Percentiles rank a stretch among this genome's conserved stretches.
phyloP scores from a whole-genome alignment of 2,113 vertebrate genomes.

The Isurus oxyrinchus region DNA sequence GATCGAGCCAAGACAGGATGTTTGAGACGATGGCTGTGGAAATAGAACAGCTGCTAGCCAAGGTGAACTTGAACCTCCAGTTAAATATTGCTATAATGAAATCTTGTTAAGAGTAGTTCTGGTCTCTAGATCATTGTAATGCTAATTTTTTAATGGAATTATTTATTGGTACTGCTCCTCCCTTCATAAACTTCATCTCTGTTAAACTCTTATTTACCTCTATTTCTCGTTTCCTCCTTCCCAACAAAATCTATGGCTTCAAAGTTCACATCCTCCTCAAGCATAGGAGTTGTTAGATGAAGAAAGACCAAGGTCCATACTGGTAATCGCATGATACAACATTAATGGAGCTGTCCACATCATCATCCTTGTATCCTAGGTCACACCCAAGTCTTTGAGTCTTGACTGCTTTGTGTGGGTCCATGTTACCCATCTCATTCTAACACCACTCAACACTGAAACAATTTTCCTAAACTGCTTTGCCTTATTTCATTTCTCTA shows the following conservation, averaged over 20 bases:
- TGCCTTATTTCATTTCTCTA: background rate
- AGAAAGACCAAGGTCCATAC: background rate
- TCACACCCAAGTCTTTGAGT: background rate
- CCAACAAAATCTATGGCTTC: background rate
- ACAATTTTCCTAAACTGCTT: background rate
- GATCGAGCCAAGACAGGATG: conserved; percentile 97
- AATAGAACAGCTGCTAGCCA: conserved; percentile 91
- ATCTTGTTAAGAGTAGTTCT: background rate
- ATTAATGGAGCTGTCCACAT: background rate
- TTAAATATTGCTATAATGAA: background rate
- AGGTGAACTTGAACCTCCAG: conserved; percentile 58
- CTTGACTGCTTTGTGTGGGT: background rate
- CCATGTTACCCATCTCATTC: background rate
- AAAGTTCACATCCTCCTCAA: background rate
- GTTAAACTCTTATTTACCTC: background rate
- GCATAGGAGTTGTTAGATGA: background rate
- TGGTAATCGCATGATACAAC: background rate
- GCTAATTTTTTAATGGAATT: background rate
- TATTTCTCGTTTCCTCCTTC: background rate
- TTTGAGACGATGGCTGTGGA: conserved; percentile 99
- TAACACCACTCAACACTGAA: background rate
- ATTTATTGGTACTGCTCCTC: background rate
- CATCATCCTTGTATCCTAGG: background rate
- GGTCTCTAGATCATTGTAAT: background rate
- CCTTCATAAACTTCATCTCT: background rate